Evolutionary conservation across 1,140 invertebrate species (phyloP).

Genomic region (Tigriopus japonicus): DNA sequence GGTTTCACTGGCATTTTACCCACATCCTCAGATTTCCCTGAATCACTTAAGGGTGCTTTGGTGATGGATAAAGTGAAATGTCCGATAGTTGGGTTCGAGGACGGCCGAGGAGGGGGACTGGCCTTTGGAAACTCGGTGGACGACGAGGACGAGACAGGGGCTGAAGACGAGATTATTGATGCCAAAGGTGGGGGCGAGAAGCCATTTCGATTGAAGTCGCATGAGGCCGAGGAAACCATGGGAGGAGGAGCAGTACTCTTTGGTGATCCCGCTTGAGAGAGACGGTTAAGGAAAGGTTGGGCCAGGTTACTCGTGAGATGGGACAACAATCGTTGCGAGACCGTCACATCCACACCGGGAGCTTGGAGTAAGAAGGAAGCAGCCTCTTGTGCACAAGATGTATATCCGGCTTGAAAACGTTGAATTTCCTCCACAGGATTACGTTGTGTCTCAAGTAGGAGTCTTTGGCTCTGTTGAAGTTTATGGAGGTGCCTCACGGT

Average conservation of each 20-base stretch:
- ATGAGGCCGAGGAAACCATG: neutral
- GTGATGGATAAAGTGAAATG: constrained; percentile 4
- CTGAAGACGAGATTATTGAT: too few relatives aligned
- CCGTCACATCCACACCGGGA: constrained; percentile 3
- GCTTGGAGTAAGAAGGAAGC: constrained; percentile 2
- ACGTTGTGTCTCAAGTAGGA: constrained; percentile 46
- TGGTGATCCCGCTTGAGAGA: neutral
- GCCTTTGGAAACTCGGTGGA: neutral
- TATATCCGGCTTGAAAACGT: constrained; percentile 11
- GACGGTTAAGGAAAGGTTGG: neutral
- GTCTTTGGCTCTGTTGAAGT: constrained; percentile 46
- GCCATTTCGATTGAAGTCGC: neutral
- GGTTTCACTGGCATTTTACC: neutral
- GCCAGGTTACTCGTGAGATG: neutral
- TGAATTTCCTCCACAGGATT: constrained; percentile 42
- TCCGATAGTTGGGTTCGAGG: neutral
- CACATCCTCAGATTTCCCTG: neutral
- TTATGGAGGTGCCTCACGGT: constrained; percentile 81
- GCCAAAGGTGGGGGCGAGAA: neutral
- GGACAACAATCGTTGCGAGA: neutral
- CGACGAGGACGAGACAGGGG: too few relatives aligned
- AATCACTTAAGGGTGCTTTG: neutral
- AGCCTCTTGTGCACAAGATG: constrained; percentile 10
- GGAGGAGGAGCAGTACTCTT: neutral
- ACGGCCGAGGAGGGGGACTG: neutral